Percentiles rank a stretch among this genome's conserved stretches.
Conservation (phyloP, 2,888 invertebrate species). For the Julus scandinavius region DNA sequence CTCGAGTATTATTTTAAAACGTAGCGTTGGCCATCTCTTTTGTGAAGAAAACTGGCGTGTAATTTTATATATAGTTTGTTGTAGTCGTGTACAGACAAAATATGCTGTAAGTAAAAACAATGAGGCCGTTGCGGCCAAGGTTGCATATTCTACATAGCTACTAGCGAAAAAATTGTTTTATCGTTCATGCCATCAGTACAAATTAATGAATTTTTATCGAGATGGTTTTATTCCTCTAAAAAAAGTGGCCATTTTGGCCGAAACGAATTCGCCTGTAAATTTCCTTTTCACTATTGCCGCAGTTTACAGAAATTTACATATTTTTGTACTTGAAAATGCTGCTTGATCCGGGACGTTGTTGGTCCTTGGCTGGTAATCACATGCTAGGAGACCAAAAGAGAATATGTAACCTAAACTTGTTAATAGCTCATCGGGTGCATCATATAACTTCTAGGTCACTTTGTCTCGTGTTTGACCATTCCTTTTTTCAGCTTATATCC, state of each 20-base stretch:
- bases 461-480: slow-evolving; percentile 49
- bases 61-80: slow-evolving; percentile 58
- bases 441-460: slow-evolving; percentile 50
- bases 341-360: slow-evolving; percentile 43
- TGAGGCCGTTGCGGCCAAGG: slow-evolving; percentile 51
- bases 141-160: slow-evolving; percentile 57
- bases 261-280: slow-evolving; percentile 51
- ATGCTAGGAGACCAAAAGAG: slow-evolving; percentile 55
- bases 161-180: slow-evolving; percentile 51
- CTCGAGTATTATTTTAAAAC: slow-evolving; percentile 51
- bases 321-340: slow-evolving; percentile 52
- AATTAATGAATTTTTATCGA: slow-evolving; percentile 48
- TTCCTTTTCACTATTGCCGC: slow-evolving; percentile 42
- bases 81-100: slow-evolving; percentile 56
- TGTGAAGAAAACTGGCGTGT: slow-evolving; percentile 55
- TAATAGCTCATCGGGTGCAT: slow-evolving; percentile 50
- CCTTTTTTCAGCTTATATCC: slow-evolving; percentile 44
- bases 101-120: slow-evolving; percentile 56
- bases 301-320: slow-evolving; percentile 53
- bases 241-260: slow-evolving; percentile 13
- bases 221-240: slow-evolving; percentile 49
- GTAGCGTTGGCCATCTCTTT: slow-evolving; percentile 52
- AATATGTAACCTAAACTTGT: slow-evolving; percentile 55
- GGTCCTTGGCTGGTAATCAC: slow-evolving; percentile 18
- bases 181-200: slow-evolving; percentile 50